Percentiles rank a stretch among this genome's conserved stretches.
phyloP scores from a whole-genome alignment of 2,113 vertebrate species.

The Cephalopterus ornatus region DNA sequence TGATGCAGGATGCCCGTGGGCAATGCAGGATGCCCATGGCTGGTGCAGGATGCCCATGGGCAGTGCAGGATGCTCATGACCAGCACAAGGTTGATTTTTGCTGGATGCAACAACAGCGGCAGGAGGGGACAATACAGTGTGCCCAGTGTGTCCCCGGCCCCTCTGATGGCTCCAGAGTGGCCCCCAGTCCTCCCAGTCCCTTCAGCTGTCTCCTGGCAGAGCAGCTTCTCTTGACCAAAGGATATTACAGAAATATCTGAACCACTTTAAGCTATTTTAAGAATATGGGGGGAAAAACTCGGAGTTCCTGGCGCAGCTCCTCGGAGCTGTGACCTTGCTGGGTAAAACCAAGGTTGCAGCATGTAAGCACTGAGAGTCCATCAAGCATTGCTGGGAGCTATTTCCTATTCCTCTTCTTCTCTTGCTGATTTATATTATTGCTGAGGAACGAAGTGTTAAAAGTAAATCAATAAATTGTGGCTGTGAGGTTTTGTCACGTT shows the following conservation, averaged over 20 bases:
- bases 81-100: neutral
- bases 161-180: neutral
- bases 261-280: neutral
- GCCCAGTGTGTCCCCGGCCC: neutral
- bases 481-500: neutral
- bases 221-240: neutral
- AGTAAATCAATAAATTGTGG: neutral
- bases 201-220: neutral
- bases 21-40: neutral
- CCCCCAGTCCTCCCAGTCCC: neutral
- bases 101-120: neutral
- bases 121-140: neutral
- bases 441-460: neutral
- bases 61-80: neutral
- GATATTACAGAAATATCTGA: neutral
- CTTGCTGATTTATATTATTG: neutral
- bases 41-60: neutral
- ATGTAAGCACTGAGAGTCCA: fast-evolving
- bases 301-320: fast-evolving
- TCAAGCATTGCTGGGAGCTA: neutral
- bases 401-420: neutral
- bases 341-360: neutral
- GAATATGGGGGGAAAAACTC: neutral
- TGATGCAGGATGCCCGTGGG: neutral
- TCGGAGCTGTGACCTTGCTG: neutral